phyloP scores from a whole-genome alignment of 1,140 invertebrate species.

The Psix sp. region DNA sequence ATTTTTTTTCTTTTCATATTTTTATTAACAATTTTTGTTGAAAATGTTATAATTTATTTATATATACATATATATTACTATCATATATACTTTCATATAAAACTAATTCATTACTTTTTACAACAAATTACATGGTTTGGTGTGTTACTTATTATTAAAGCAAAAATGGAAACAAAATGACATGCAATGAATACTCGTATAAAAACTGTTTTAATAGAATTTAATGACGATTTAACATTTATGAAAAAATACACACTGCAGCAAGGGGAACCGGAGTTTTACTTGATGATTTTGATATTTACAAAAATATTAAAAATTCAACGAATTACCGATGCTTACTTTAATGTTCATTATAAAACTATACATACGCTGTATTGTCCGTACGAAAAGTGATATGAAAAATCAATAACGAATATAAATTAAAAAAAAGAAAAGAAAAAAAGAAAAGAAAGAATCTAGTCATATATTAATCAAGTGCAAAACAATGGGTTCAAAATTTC shows the following conservation, averaged over 20 bases:
- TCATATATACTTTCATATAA: not conserved
- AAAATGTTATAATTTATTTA: too few species aligned
- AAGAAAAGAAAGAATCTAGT: not conserved
- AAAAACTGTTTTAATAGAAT: conserved; percentile 12
- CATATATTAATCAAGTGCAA: conserved; percentile 1
- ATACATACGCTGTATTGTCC: conserved; percentile 67
- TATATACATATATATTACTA: conserved; percentile 11
- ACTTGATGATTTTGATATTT: conserved; percentile 25
- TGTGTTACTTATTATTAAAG: conserved; percentile 31
- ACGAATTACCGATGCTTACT: conserved; percentile 48
- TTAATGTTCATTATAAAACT: conserved; percentile 36
- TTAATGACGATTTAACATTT: conserved; percentile 8
- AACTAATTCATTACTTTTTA: conserved; percentile 7
- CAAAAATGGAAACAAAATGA: conserved; percentile 7
- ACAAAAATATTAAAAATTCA: conserved; percentile 46
- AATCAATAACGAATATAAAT: conserved; percentile 23
- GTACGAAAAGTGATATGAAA: conserved; percentile 55
- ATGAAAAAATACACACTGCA: conserved; percentile 5
- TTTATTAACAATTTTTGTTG: too few species aligned
- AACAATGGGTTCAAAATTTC: conserved; percentile 12
- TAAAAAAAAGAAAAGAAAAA: conserved; percentile 4
- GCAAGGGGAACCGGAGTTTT: conserved; percentile 2
- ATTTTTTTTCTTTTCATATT: too few species aligned
- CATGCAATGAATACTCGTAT: conserved; percentile 6
- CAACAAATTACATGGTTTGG: conserved; percentile 42